Evolutionary conservation across 2,113 vertebrate genomes (phyloP), one percentile per base, ranked within the genome.

Genomic region (Tetraodon nigroviridis): DNA sequence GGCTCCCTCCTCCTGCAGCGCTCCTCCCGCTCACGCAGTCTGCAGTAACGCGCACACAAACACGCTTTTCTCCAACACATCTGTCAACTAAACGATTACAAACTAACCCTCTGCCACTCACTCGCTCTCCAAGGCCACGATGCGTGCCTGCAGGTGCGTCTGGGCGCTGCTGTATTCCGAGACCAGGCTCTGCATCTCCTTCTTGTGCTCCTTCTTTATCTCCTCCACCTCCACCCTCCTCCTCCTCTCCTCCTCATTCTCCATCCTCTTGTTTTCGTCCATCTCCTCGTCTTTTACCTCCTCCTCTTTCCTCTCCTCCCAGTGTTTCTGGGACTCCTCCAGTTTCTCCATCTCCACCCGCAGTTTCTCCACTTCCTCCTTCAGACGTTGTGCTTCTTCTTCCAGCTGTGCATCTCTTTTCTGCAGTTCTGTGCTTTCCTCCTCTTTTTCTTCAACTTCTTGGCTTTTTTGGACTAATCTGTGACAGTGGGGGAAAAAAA

Each of bases 61-160:
- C 55, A 78, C 70, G 68, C 12, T 49, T 40, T 64, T 72, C 73
- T 63, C 75, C 44, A 54, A 54, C 48, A 64, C 79, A 16, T 17
- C 69, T 19, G 48, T 6, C n/a, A 53, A 20, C 1, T 27, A 0
- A 16, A 14, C 62, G 17, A 14, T 50, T 20, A 15, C 1, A 17
- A 46, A 41, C 19, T 4, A 27, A 0, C 24, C n/a, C 20, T 58
- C 50, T 57, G 71, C 59, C 44, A 84, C 83, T 88, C 87, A 95
- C 91, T 90, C 92, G 0, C 90, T 90, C 89, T 98, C 93, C 90
- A 96, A 81, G 77, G 92, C 92, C 61, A 92, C 90, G 27, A 95
- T 91, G 68, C 91, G 92, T 66, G 92, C 88, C 86, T 94, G 93
- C 61, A 96, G 92, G 73, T 89, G 88, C 59, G 90, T 89, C 82